Conservation (phyloP, 1,140 invertebrate genomes). For the Reticulitermes speratus region DNA sequence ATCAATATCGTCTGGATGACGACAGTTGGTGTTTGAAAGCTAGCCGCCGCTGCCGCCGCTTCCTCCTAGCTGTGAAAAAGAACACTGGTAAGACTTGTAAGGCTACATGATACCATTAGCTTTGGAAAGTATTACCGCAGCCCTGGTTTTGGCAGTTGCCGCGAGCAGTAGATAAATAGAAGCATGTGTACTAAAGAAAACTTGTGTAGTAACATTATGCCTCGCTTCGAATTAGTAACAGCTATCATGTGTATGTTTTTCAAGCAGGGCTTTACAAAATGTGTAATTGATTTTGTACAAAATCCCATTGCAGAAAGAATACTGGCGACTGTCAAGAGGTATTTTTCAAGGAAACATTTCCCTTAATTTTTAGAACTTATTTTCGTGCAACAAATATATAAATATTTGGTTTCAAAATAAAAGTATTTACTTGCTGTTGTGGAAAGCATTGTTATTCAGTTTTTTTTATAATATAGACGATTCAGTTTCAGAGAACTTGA, state of each 20-base stretch:
- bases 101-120: conserved; percentile 4
- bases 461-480: too few species aligned
- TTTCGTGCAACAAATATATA: too few species aligned
- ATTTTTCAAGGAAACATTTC: too few species aligned
- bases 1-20: background rate
- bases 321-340: too few species aligned
- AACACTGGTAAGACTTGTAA: background rate
- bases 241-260: background rate
- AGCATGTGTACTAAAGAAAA: conserved; percentile 14
- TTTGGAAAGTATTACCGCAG: background rate
- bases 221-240: background rate
- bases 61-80: background rate
- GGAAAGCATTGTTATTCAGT: too few species aligned
- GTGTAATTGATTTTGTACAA: background rate
- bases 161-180: background rate
- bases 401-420: too few species aligned
- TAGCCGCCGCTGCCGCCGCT: background rate
- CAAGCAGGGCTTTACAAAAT: background rate
- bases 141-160: background rate
- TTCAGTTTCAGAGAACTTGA: too few species aligned
- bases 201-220: background rate
- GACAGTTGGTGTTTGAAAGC: background rate
- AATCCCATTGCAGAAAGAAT: too few species aligned
- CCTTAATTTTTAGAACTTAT: too few species aligned
- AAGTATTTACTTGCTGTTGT: too few species aligned